phyloP scores from a whole-genome alignment of 1,140 invertebrate species.

The Lerema accius region DNA sequence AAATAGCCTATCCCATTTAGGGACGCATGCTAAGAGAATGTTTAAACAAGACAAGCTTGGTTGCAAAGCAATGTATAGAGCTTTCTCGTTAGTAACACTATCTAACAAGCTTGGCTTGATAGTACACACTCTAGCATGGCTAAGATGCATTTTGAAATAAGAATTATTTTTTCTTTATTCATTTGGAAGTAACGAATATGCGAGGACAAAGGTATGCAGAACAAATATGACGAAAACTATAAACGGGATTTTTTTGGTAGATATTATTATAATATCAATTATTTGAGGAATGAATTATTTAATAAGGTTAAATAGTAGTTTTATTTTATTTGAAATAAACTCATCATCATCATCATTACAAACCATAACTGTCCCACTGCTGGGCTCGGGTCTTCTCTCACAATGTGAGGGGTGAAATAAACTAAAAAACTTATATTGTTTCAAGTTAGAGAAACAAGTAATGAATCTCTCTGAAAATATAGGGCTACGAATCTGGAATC shows the following conservation, averaged over 20 bases:
- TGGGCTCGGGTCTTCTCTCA: too few relatives aligned
- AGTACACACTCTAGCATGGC: conserved; percentile 9
- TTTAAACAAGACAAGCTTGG: conserved; percentile 29
- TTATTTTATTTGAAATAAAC: too few relatives aligned
- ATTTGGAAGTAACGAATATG: background rate
- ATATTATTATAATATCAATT: too few relatives aligned
- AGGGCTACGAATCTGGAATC: conserved; percentile 18
- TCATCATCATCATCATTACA: too few relatives aligned
- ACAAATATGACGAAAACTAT: too few relatives aligned
- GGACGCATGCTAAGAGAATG: conserved; percentile 28
- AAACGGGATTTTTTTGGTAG: too few relatives aligned
- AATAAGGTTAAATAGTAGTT: too few relatives aligned
- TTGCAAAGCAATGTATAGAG: conserved; percentile 20
- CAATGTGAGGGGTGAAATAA: too few relatives aligned
- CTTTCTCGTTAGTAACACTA: conserved; percentile 32
- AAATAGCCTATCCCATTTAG: conserved; percentile 27
- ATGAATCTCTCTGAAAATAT: conserved; percentile 4
- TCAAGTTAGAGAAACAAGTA: conserved; percentile 4
- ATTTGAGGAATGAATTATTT: too few relatives aligned
- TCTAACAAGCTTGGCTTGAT: conserved; percentile 22
- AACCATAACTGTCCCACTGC: too few relatives aligned
- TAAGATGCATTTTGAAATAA: background rate
- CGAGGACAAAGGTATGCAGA: too few relatives aligned
- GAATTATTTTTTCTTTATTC: conserved; percentile 2
- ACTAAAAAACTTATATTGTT: too few relatives aligned